phyloP scores from a whole-genome alignment of 2,797 vertebrate species.

The Lutjanus argentimaculatus region DNA sequence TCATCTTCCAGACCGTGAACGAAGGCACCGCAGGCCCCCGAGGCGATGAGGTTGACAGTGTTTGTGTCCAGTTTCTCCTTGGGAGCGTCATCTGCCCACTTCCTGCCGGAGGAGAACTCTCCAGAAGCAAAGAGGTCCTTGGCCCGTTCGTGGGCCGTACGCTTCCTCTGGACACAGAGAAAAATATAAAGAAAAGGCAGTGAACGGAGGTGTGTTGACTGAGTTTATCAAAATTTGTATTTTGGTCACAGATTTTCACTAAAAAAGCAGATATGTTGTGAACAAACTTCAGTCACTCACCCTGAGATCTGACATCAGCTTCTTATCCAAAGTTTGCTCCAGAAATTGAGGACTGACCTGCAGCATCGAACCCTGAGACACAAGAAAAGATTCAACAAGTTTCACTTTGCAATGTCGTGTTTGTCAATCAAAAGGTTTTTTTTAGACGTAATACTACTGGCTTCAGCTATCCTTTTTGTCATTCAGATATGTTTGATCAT shows the following conservation, averaged over 20 bases:
- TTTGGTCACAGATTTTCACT: neutral
- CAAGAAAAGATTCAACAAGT: neutral
- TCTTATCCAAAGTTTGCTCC: slow-evolving; percentile 99
- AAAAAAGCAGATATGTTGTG: neutral
- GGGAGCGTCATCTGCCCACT: slow-evolving; percentile 98
- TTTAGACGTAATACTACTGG: neutral
- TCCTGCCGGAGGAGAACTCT: slow-evolving; percentile 97
- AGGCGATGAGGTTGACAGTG: slow-evolving; percentile 96
- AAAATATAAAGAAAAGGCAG: neutral
- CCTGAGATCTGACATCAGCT: slow-evolving; percentile 98
- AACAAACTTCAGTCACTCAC: slow-evolving; percentile 78
- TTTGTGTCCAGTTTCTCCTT: slow-evolving; percentile 95
- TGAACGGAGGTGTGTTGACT: neutral
- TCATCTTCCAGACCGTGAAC: slow-evolving; percentile 99
- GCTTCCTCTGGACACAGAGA: slow-evolving; percentile 90
- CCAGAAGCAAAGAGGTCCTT: slow-evolving; percentile 97
- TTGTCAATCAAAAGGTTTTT: neutral
- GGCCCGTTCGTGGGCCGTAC: slow-evolving; percentile 96
- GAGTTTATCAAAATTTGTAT: rapidly evolving
- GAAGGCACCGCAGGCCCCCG: slow-evolving; percentile 97
- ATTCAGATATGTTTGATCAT: too few species aligned
- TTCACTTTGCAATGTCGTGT: neutral
- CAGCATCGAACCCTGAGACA: slow-evolving; percentile 93
- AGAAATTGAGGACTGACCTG: slow-evolving; percentile 98
- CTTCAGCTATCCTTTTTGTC: too few species aligned